These are phyloP conservation scores for Eumerus sabulonum DNA, from an alignment of 2,888 invertebrate genomes.

Conservation along the genomic window DNA sequence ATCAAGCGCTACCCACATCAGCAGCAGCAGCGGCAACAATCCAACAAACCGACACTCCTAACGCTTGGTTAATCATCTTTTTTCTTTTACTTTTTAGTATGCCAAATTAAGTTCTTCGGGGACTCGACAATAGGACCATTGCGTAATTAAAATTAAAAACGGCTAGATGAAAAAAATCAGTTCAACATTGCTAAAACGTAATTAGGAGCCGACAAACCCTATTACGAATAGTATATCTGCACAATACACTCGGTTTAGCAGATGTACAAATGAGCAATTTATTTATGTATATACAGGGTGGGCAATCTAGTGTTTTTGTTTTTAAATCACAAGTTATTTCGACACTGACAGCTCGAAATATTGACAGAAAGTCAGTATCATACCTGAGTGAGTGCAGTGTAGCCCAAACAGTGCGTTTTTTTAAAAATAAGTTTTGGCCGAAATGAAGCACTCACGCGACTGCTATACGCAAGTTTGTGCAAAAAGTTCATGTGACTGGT, in stretches of 20 bases:
- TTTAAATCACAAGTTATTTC: too few species aligned
- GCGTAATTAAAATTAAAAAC: conserved; percentile 40
- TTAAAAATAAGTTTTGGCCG: too few species aligned
- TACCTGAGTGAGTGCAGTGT: too few species aligned
- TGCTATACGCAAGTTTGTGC: too few species aligned
- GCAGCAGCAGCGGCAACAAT: neutral
- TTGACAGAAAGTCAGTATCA: too few species aligned
- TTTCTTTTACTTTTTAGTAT: conserved; percentile 18
- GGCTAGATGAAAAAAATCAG: conserved; percentile 29
- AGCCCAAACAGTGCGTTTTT: too few species aligned
- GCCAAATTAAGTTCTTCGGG: conserved; percentile 21
- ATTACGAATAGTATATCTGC: conserved; percentile 19
- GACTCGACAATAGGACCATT: conserved; percentile 51
- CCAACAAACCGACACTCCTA: conserved; percentile 27
- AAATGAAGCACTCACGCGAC: too few species aligned
- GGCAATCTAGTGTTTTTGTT: too few species aligned
- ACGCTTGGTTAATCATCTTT: conserved; percentile 21
- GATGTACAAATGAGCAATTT: neutral
- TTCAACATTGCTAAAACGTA: conserved; percentile 18
- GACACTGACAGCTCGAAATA: too few species aligned
- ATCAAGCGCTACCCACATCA: conserved; percentile 38
- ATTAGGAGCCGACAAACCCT: conserved; percentile 30
- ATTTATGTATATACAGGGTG: too few species aligned
- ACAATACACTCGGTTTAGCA: neutral
- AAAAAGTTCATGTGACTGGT: too few species aligned